Conservation (phyloP, 1,140 invertebrate species). For the Thrips palmi region DNA sequence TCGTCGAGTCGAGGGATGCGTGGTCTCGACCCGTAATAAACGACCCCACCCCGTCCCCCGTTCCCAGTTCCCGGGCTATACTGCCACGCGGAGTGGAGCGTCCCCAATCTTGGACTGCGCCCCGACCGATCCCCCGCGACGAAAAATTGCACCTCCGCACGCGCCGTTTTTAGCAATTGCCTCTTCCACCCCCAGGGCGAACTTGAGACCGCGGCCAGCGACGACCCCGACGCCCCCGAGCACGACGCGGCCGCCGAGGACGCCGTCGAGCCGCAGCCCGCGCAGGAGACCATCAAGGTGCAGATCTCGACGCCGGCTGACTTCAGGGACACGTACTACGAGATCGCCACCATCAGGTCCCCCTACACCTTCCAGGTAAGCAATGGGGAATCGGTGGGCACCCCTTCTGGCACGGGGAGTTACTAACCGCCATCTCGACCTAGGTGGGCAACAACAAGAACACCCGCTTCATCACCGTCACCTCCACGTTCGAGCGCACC, state of each 20-base stretch:
- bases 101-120: too few relatives aligned
- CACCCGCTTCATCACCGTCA: slow-evolving; percentile 67
- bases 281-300: slow-evolving; percentile 62
- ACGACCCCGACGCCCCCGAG: slow-evolving; percentile 23
- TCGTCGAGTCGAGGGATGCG: too few relatives aligned
- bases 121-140: slow-evolving; percentile 22
- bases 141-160: slow-evolving; percentile 18
- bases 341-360: slow-evolving; percentile 76
- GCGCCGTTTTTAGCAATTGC: slow-evolving; percentile 14
- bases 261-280: too few relatives aligned
- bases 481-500: slow-evolving; percentile 58
- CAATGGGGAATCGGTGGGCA: too few relatives aligned
- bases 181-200: slow-evolving; percentile 19
- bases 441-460: slow-evolving; percentile 72
- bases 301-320: slow-evolving; percentile 71
- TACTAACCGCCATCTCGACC: slow-evolving; percentile 21
- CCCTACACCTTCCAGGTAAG: slow-evolving; percentile 71
- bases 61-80: too few relatives aligned
- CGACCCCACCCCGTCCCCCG: too few relatives aligned
- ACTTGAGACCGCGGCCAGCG: slow-evolving; percentile 27
- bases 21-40: too few relatives aligned
- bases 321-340: slow-evolving; percentile 63
- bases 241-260: slow-evolving; percentile 33
- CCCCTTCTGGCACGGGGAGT: neutral
- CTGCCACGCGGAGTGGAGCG: too few relatives aligned